A percentile compares a stretch with the other conserved stretches of the same genome.
These are phyloP conservation scores for Branchellion lobata DNA, from an alignment of 2,888 invertebrate species.

Conservation along the genomic window DNA sequence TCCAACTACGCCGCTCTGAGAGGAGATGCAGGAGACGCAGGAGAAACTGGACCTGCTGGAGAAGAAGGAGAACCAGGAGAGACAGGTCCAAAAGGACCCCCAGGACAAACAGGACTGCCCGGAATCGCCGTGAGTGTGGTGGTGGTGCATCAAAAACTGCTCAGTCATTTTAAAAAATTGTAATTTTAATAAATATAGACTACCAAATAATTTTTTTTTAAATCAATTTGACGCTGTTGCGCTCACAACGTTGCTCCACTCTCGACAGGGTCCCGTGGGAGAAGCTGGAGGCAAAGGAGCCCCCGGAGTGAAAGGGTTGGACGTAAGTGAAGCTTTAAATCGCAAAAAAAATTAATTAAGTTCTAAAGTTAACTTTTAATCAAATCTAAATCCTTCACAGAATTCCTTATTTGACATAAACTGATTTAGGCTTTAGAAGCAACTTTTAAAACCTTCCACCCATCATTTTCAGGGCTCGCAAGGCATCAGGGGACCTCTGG, in stretches of 20 bases:
- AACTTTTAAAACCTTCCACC: too few relatives aligned
- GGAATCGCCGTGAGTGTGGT: constrained; percentile 29
- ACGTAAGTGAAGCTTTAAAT: background rate
- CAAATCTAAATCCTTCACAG: too few relatives aligned
- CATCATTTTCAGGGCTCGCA: constrained; percentile 19
- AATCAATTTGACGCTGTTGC: too few relatives aligned
- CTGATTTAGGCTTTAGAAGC: too few relatives aligned
- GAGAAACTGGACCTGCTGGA: constrained; percentile 13
- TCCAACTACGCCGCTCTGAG: background rate
- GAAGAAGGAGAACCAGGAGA: constrained; percentile 15
- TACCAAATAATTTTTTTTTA: background rate
- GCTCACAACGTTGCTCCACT: too few relatives aligned
- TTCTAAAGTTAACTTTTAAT: too few relatives aligned
- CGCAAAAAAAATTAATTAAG: too few relatives aligned
- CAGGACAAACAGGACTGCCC: constrained; percentile 14
- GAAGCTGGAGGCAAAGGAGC: constrained; percentile 23
- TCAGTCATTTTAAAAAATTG: background rate
- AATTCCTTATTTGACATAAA: too few relatives aligned
- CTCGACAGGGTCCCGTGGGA: background rate
- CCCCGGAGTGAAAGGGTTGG: background rate
- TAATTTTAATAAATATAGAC: background rate
- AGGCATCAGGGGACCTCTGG: constrained; percentile 22
- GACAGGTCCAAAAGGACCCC: constrained; percentile 23
- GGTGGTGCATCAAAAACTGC: background rate
- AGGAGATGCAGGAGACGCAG: constrained; percentile 33